Conservation (phyloP, 1,140 invertebrate genomes). For the Babylonia areolata region DNA sequence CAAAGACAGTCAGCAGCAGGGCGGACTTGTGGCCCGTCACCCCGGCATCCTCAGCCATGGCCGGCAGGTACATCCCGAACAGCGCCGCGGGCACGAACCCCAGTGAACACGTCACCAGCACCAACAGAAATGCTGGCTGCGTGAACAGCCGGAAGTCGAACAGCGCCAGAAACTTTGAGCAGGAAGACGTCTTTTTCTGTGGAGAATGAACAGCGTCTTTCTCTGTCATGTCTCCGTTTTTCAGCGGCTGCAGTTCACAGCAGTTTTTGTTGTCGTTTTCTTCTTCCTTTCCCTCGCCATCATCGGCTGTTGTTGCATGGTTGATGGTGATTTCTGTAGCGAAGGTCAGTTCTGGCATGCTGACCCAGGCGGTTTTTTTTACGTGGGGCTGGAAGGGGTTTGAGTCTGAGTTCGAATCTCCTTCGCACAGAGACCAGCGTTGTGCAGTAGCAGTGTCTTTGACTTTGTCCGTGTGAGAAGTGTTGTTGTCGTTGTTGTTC, state of each 20-base stretch:
- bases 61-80: slow-evolving; percentile 43
- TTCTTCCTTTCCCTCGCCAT: neutral
- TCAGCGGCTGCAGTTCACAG: neutral
- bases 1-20: slow-evolving; percentile 40
- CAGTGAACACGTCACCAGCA: slow-evolving; percentile 28
- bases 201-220: no score
- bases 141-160: slow-evolving; percentile 43
- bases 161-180: neutral
- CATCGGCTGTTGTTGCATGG: no score
- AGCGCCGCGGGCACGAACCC: neutral
- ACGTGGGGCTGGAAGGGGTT: neutral
- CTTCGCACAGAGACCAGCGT: no score
- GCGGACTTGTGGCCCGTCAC: slow-evolving; percentile 39
- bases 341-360: neutral
- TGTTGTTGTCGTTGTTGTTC: no score
- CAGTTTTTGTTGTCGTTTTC: neutral
- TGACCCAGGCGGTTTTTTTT: neutral
- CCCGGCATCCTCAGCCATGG: slow-evolving; percentile 41
- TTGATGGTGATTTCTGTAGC: no score
- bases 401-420: no score
- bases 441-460: no score
- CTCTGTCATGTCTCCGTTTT: neutral
- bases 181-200: neutral
- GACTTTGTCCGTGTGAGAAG: no score
- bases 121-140: slow-evolving; percentile 31